These are phyloP conservation scores for Scomber scombrus DNA, from an alignment of 2,113 vertebrate species.

Conservation along the genomic window DNA sequence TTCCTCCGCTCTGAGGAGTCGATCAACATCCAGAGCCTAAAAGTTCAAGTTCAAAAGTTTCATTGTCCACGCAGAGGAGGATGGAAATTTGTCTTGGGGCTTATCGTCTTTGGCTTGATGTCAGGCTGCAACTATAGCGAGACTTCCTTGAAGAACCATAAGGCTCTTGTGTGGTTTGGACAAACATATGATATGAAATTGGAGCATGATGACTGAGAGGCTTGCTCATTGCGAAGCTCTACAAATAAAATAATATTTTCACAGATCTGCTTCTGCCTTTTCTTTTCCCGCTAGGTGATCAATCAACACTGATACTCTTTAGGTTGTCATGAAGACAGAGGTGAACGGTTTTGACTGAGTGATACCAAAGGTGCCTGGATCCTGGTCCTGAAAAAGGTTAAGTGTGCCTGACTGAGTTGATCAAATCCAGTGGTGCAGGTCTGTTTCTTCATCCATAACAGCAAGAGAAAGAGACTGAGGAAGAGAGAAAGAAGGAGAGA, in stretches of 20 bases:
- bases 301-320: slow-evolving; percentile 63
- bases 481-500: slow-evolving; percentile 27
- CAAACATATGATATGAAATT: slow-evolving; percentile 82
- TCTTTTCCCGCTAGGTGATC: slow-evolving; percentile 75
- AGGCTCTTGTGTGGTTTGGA: slow-evolving; percentile 85
- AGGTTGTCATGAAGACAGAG: slow-evolving; percentile 26
- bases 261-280: slow-evolving; percentile 82
- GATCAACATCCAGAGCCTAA: slow-evolving; percentile 57
- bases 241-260: slow-evolving; percentile 89
- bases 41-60: slow-evolving; percentile 73
- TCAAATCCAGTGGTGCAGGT: slow-evolving; percentile 76
- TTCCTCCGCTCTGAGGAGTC: slow-evolving; percentile 65
- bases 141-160: slow-evolving; percentile 77
- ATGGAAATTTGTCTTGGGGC: slow-evolving; percentile 75
- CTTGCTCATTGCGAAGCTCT: slow-evolving; percentile 78
- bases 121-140: slow-evolving; percentile 69
- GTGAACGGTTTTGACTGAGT: neutral
- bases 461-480: neutral
- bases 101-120: slow-evolving; percentile 78
- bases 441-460: slow-evolving; percentile 70
- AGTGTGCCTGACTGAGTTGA: slow-evolving; percentile 67
- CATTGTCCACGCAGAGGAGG: slow-evolving; percentile 61
- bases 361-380: slow-evolving; percentile 30
- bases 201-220: slow-evolving; percentile 83
- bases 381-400: slow-evolving; percentile 56